phyloP scores from a whole-genome alignment of 2,797 vertebrate species.

The Prionace glauca region DNA sequence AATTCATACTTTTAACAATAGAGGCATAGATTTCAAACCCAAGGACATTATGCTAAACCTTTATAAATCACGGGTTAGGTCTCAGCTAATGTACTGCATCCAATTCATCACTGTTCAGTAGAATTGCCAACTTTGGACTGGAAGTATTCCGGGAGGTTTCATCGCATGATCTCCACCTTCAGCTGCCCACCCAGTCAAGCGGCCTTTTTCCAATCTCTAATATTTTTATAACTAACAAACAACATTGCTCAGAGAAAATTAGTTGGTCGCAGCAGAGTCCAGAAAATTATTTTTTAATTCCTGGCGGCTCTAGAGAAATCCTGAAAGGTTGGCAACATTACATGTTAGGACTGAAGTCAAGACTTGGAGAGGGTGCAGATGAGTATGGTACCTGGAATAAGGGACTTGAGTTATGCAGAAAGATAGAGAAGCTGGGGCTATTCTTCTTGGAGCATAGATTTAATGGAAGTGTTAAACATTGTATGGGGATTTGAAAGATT shows the following conservation, averaged over 20 bases:
- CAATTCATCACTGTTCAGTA: neutral
- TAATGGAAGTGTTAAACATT: neutral
- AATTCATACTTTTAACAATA: neutral
- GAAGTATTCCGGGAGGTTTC: neutral
- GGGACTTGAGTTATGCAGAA: neutral
- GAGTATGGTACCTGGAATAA: neutral
- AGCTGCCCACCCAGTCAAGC: neutral
- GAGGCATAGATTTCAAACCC: neutral
- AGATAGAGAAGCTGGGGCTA: neutral
- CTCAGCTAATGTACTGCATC: neutral
- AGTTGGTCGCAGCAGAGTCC: neutral
- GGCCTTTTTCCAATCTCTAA: neutral
- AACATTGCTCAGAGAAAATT: slow-evolving; percentile 4
- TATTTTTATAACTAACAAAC: slow-evolving; percentile 21
- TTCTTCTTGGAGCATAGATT: neutral
- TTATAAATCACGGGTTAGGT: neutral
- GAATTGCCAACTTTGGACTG: neutral
- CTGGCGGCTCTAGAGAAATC: neutral
- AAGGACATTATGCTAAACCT: neutral
- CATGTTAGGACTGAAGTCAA: neutral
- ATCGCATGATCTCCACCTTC: neutral
- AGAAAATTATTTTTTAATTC: neutral
- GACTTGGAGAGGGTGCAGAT: neutral
- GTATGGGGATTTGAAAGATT: neutral
- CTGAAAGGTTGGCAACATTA: neutral